Evolutionary conservation across 2,113 vertebrate genomes (phyloP).

Genomic region (Brevimyrus niger): DNA sequence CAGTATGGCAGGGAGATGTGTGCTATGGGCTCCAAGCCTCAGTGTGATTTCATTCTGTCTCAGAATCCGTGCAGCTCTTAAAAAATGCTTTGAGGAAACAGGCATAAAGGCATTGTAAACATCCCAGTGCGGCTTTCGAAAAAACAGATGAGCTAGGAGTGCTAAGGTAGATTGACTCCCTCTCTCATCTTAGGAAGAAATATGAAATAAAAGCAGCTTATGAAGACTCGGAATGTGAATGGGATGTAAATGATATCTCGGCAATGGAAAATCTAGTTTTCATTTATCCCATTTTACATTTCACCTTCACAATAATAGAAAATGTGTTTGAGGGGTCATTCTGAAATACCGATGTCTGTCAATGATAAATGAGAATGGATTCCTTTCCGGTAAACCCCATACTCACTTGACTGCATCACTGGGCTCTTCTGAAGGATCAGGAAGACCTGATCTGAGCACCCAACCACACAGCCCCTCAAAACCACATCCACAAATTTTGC

Average conservation of each 20-base stretch:
- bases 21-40: neutral
- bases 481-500: neutral
- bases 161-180: slow-evolving; percentile 19
- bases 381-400: neutral
- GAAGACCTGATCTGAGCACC: neutral
- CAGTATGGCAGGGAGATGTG: neutral
- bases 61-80: neutral
- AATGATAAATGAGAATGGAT: neutral
- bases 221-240: slow-evolving; percentile 9
- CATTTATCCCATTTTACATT: neutral
- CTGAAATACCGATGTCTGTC: neutral
- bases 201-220: slow-evolving; percentile 16
- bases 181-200: slow-evolving; percentile 21
- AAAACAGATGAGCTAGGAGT: slow-evolving; percentile 2
- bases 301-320: slow-evolving; percentile 11
- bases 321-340: slow-evolving; percentile 6
- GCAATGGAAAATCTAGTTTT: neutral
- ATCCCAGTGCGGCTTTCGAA: neutral
- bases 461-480: neutral
- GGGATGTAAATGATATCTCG: slow-evolving; percentile 8
- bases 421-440: neutral
- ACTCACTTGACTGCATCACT: neutral
- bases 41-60: neutral
- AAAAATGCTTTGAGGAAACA: neutral
- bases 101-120: neutral